Evolutionary conservation across 1,140 invertebrate genomes (phyloP), one percentile per base, ranked within the genome.

Genomic region (Pomacea maculata): DNA sequence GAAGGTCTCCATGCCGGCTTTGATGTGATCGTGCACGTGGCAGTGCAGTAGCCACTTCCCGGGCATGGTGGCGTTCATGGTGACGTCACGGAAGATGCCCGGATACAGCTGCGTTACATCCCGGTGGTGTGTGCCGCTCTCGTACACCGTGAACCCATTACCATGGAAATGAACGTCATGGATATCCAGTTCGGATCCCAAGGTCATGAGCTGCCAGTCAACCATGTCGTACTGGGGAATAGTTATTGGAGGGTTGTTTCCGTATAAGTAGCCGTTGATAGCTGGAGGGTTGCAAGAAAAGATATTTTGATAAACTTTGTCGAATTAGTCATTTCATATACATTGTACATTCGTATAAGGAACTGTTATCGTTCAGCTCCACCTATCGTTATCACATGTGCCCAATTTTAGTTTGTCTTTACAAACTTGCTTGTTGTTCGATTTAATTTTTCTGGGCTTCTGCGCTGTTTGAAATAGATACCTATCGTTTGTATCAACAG

Each of bases 121-220:
- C 5, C 65, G 71, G 15, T 83, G 67, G 75, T 84, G 82, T 0
- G 55, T 34, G 12, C 68, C 63, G 12, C 76, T 80, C 15, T 71
- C 75, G 8, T 67, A 70, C 55, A 21, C 80, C 74, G 86, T 19
- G 75, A 89, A 84, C 0, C 86, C 86, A 34, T 89, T 85, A 11
- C 87, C 89, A 80, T 90, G 89, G 77, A 89, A 87, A 78, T 90
- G 89, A 6, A 85, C 84, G 0, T 87, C 86, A 78, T 90, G 89
- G 65, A 90, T 81, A 75, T 90, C 89, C 12, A 11, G 82, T 80
- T 45, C 87, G 83, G n/a, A 86, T 55, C 57, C 88, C 84, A 29
- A 85, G 10, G 72, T 68, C 67, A 81, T 80, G n/a, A 90, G 75
- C 73, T 90, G 88, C 86, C 87, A 89, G n/a, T 84, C 85, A 1